Base-by-base conservation (phyloP, 2,113 vertebrate genomes). In the Hirundichthys speculiger region DNA sequence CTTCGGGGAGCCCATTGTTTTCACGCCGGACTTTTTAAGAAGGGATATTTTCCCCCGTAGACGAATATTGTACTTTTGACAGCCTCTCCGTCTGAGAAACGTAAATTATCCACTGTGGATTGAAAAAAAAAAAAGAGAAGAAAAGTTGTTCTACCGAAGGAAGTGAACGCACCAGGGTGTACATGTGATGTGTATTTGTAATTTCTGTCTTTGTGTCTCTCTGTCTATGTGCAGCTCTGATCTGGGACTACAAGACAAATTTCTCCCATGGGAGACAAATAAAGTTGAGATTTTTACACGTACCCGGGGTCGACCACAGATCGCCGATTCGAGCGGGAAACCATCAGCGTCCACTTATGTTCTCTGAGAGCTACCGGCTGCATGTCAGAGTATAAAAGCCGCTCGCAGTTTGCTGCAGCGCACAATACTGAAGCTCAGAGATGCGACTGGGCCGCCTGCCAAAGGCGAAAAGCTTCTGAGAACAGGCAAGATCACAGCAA, bases 391-490 rank as follows among this genome's bases (percentile, higher is more conserved):
- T 25, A 39, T 19, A 49, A 80, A 86, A 73, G 73, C 64, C 69
- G 50, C 51, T 76, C 69, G 66, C 67, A 81, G 82, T 90, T 82
- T 85, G 56, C 69, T 49, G 56, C 78, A 82, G 82, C 69, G 62
- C 30, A 72, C 68, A 49, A 53, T 9, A 21, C 21, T 2, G 52
- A 61, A 77, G 40, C 47, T 51, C 39, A 67, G 68, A 76, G 69
- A 25, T 58, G 48, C 0, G 39, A 40, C 38, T 25, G 73, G 77
- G 85, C 70, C 15, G 57, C 7, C 21, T 27, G 63, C 65, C 46
- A 38, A 25, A 74, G 70, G 80, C 69, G 58, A 83, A 84, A 82
- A 59, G 43, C 56, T 48, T 68, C 50, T 57, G 60, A 73, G 73
- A 77, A 59, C 47, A 72, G 69, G 64, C 1, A 13, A 57, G 68